A percentile compares a stretch with the other conserved stretches of the same genome.
phyloP scores from a whole-genome alignment of 1,140 invertebrate species.

The fruit fly (Drosophila melanogaster) region DNA sequence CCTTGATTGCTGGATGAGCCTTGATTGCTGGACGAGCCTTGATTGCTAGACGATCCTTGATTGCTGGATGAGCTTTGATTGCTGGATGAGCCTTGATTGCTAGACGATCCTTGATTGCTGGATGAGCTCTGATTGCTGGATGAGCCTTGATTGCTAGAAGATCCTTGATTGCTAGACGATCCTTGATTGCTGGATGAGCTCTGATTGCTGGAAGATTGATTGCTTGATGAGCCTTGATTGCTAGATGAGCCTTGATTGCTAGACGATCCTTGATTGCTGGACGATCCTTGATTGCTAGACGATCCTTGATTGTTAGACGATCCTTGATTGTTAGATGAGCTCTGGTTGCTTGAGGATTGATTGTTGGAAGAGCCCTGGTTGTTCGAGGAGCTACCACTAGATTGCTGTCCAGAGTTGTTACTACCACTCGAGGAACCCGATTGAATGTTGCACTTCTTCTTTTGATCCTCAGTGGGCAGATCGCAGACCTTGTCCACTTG shows the following conservation, averaged over 20 bases:
- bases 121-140: slow-evolving; percentile 27
- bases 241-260: slow-evolving; percentile 31
- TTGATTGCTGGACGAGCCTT: slow-evolving; percentile 27
- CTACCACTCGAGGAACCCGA: slow-evolving; percentile 52
- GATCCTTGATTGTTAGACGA: slow-evolving; percentile 24
- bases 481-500: slow-evolving; percentile 84
- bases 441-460: slow-evolving; percentile 86
- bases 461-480: slow-evolving; percentile 86
- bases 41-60: slow-evolving; percentile 30
- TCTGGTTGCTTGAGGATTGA: slow-evolving; percentile 26
- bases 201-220: slow-evolving; percentile 42
- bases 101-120: slow-evolving; percentile 15
- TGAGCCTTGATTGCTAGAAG: slow-evolving; percentile 12
- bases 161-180: slow-evolving; percentile 27
- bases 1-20: slow-evolving; percentile 14
- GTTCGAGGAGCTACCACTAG: slow-evolving; percentile 26
- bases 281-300: slow-evolving; percentile 7
- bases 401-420: slow-evolving; percentile 40
- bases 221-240: slow-evolving; percentile 20
- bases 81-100: slow-evolving; percentile 14
- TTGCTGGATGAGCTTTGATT: slow-evolving; percentile 13
- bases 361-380: slow-evolving; percentile 33
- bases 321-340: slow-evolving; percentile 32
- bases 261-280: slow-evolving; percentile 14
- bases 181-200: slow-evolving; percentile 20